Conservation (phyloP, 2,888 invertebrate species). For the Ophonus ardosiacus region DNA sequence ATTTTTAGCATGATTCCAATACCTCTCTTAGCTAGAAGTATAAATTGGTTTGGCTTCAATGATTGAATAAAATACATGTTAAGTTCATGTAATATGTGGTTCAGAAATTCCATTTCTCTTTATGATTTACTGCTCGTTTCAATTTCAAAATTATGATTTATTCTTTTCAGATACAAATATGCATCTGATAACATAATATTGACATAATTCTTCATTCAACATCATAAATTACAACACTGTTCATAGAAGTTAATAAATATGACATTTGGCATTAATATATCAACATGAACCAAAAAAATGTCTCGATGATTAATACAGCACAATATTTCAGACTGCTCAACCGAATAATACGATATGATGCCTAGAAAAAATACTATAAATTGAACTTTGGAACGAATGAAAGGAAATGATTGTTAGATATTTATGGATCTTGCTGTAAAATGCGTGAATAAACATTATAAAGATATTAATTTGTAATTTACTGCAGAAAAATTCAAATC, state of each 20-base stretch:
- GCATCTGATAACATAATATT: neutral
- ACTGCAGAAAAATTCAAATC: constrained; percentile 18
- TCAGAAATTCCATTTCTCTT: neutral
- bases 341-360: constrained; percentile 24
- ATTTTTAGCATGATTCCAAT: no score
- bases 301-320: constrained; percentile 16
- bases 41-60: no score
- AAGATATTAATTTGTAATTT: constrained; percentile 35
- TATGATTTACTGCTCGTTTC: neutral
- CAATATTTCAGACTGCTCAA: constrained; percentile 32
- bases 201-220: neutral
- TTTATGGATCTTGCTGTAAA: constrained; percentile 24
- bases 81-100: neutral
- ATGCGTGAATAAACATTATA: constrained; percentile 26
- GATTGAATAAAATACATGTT: neutral
- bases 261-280: constrained; percentile 30
- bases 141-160: neutral
- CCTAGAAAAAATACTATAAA: neutral
- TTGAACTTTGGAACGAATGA: constrained; percentile 25
- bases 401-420: constrained; percentile 31
- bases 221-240: constrained; percentile 3
- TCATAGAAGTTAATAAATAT: constrained; percentile 18
- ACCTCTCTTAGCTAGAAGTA: no score
- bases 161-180: neutral
- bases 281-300: neutral